These are phyloP conservation scores for Candidula unifasciata DNA, from an alignment of 2,888 invertebrate species.

Conservation along the genomic window DNA sequence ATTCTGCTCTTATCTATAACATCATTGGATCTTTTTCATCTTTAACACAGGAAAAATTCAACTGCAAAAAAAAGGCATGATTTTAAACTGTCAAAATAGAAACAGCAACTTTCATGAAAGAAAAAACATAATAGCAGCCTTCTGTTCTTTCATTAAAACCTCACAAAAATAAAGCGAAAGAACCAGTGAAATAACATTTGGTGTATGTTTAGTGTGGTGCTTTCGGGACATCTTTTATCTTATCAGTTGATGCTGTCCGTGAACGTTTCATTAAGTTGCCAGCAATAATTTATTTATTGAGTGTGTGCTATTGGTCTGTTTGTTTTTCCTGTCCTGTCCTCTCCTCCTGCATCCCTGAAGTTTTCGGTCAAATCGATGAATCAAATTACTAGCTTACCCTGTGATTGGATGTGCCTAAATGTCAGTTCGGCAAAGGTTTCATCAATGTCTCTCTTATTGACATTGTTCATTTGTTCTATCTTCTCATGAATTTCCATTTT, in stretches of 20 bases:
- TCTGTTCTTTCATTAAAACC: too few relatives aligned
- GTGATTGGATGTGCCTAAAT: background rate
- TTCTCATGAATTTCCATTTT: background rate
- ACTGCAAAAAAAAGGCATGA: too few relatives aligned
- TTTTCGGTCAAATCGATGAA: slow-evolving; percentile 28
- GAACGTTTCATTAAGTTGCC: background rate
- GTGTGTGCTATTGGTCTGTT: background rate
- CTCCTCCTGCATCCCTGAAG: background rate
- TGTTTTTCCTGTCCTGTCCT: slow-evolving; percentile 2
- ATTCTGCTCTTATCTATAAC: too few relatives aligned
- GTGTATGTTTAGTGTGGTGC: background rate
- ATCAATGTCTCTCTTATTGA: background rate
- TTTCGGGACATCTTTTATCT: background rate
- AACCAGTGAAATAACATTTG: background rate
- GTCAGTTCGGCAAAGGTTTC: background rate
- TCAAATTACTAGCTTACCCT: slow-evolving; percentile 22
- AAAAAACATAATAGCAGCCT: too few relatives aligned
- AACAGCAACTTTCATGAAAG: too few relatives aligned
- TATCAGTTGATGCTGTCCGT: background rate
- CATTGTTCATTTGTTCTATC: background rate
- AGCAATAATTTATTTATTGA: background rate
- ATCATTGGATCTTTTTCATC: too few relatives aligned
- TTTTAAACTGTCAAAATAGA: too few relatives aligned
- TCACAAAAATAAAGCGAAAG: background rate
- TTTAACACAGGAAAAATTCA: too few relatives aligned